phyloP scores from a whole-genome alignment of 2,888 invertebrate species.

The Agonopterix heracliana region DNA sequence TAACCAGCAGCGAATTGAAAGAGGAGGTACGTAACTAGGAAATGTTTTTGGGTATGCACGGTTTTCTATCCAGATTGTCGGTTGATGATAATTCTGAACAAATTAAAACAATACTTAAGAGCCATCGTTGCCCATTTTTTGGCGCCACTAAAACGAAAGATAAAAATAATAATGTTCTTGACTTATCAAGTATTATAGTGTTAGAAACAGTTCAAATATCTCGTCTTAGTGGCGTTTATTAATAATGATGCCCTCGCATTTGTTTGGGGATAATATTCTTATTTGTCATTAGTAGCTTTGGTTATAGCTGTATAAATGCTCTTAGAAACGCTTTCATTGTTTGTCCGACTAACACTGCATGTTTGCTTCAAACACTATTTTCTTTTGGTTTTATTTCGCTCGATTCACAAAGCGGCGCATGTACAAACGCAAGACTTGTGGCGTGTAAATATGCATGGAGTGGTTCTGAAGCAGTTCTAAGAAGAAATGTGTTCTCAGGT shows the following conservation, averaged over 20 bases:
- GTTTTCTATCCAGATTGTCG: conserved; percentile 17
- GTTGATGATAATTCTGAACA: conserved; percentile 14
- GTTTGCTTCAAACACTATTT: conserved; percentile 27
- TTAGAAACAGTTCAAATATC: too few relatives aligned
- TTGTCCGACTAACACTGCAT: conserved; percentile 28
- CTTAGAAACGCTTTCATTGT: conserved; percentile 16
- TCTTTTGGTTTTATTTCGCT: conserved; percentile 20
- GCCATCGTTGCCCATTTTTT: too few relatives aligned
- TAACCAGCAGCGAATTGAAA: conserved; percentile 80
- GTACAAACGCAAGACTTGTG: conserved; percentile 29
- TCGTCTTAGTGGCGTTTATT: too few relatives aligned
- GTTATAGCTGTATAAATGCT: too few relatives aligned
- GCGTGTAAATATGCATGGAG: conserved; percentile 60
- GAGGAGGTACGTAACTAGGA: conserved; percentile 75
- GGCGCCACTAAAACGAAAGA: too few relatives aligned
- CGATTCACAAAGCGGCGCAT: conserved; percentile 49
- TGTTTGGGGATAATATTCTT: too few relatives aligned
- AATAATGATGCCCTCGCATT: too few relatives aligned
- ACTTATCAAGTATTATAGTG: too few relatives aligned
- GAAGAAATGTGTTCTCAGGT: conserved; percentile 72
- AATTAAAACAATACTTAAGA: too few relatives aligned
- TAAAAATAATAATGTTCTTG: too few relatives aligned
- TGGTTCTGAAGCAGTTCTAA: conserved; percentile 40
- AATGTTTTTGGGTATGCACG: not conserved
- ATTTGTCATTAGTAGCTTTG: too few relatives aligned